Evolutionary conservation across 2,113 vertebrate species (phyloP), one percentile per base, ranked within the genome.

Genomic region (Antennarius striatus): DNA sequence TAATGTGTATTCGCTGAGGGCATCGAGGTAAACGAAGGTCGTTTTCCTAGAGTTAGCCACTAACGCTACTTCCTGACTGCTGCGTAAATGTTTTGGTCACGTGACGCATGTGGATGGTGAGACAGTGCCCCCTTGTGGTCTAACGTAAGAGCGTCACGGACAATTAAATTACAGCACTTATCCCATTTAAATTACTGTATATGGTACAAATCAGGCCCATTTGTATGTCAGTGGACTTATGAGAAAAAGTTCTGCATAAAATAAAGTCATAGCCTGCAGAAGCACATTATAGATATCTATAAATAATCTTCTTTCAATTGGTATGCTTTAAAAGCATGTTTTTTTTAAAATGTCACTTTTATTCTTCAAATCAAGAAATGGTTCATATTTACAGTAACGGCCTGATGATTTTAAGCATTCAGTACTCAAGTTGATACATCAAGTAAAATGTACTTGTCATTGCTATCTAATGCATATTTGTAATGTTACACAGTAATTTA

Each of bases 301-400:
- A 46, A 17, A 29, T 40, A 48, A 6, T 54, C 5, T 22, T 17
- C 15, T 14, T 9, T n/a, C 17, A 40, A 16, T 22, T 17, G 0
- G 4, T 53, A 15, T n/a, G 9, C 28, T 11, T 48, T 5, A 45
- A 43, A 59, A 28, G 4, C 16, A 11, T 5, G 0, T 3, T 15
- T 42, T 56, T 75, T 73, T 75, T 10, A 3, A 54, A 3, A 54
- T 63, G 66, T 10, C 5, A 52, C 40, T 54, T 84, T 72, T 83
- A 84, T 85, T 89, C 58, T 84, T 76, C 67, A 73, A 78, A 79
- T 79, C 4, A 71, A 60, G 73, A 73, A 79, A 86, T 17, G 14
- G n/a, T 46, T 68, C 52, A 66, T 90, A 90, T 88, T 82, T 90
- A 90, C 88, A 90, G 53, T 60, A 52, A 68, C 50, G 50, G 10